These are phyloP conservation scores for Hydraecia micacea DNA, from an alignment of 2,888 invertebrate genomes.

Conservation along the genomic window DNA sequence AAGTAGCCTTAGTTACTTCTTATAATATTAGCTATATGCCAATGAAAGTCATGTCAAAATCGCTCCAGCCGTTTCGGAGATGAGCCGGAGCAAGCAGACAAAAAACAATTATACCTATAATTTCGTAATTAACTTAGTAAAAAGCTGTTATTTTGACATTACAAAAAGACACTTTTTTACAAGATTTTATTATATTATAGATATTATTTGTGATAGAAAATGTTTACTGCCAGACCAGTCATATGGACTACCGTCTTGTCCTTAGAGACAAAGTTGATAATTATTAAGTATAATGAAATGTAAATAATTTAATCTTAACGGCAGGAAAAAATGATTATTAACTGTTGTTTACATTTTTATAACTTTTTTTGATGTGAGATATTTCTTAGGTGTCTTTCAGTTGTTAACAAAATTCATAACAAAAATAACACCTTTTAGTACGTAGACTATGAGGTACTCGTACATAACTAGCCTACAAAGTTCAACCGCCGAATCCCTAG, in stretches of 20 bases:
- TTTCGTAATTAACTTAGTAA: no score
- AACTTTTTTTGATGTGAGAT: background rate
- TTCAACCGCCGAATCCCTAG: conserved; percentile 17
- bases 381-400: background rate
- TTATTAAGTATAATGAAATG: background rate
- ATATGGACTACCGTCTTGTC: background rate
- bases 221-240: background rate
- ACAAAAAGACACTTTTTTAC: no score
- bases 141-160: no score
- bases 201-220: background rate
- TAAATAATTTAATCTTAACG: background rate
- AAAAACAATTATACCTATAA: no score
- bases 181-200: no score
- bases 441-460: background rate
- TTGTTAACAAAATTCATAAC: background rate
- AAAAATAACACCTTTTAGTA: background rate
- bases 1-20: no score
- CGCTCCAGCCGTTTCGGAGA: no score
- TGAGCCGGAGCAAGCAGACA: no score
- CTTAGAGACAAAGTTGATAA: background rate
- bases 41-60: no score
- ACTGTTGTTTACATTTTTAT: background rate
- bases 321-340: background rate
- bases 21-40: no score
- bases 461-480: background rate